Evolutionary conservation across 2,888 invertebrate genomes (phyloP).

Genomic region (Willowsia nigromaculata): DNA sequence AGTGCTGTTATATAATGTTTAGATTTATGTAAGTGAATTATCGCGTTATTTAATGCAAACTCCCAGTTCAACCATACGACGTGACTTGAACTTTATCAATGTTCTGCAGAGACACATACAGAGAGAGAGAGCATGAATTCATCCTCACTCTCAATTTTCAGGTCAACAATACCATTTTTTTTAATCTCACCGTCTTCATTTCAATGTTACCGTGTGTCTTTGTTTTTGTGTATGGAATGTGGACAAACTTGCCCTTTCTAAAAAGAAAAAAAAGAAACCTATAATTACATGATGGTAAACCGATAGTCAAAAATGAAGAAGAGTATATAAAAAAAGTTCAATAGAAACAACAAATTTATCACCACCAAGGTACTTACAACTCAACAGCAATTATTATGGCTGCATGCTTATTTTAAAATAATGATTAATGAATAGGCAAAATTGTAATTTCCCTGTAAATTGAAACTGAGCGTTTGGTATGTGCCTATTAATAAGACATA

Average conservation of each 20-base stretch:
- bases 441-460: conserved; percentile 19
- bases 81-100: conserved; percentile 49
- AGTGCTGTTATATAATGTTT: background rate
- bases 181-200: conserved; percentile 6
- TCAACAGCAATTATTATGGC: conserved; percentile 10
- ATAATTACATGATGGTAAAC: background rate
- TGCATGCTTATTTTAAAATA: background rate
- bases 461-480: background rate
- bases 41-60: background rate
- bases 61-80: conserved; percentile 20
- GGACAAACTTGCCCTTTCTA: conserved; percentile 59
- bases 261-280: conserved; percentile 14
- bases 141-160: conserved; percentile 36
- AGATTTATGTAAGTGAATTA: background rate
- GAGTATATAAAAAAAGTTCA: background rate
- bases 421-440: background rate
- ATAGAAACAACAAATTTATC: conserved; percentile 23
- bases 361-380: background rate
- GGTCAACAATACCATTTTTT: conserved; percentile 7
- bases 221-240: conserved; percentile 29
- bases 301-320: background rate
- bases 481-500: background rate
- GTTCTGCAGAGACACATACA: background rate
- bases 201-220: background rate
- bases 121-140: background rate